Evolutionary conservation across 2,888 invertebrate genomes (phyloP).

Genomic region (Sepiola atlantica): DNA sequence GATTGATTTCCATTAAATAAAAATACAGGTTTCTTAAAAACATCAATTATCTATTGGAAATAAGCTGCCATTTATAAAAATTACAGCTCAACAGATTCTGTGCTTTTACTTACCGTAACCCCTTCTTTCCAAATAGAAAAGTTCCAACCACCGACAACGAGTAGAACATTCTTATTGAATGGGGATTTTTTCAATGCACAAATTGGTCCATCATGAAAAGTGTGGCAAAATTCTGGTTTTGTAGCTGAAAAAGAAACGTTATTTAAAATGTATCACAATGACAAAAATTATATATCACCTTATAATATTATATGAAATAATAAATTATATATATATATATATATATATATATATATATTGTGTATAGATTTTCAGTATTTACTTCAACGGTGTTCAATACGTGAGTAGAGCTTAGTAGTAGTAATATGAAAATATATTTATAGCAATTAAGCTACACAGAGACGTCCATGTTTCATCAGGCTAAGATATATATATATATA

Average conservation of each 20-base stretch:
- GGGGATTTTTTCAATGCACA: constrained; percentile 77
- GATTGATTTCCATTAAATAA: too few species aligned
- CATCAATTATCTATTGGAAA: too few species aligned
- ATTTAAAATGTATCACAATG: neutral
- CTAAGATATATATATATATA: too few species aligned
- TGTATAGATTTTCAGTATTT: neutral
- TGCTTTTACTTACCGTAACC: constrained; percentile 74
- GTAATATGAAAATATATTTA: too few species aligned
- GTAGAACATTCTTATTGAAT: constrained; percentile 78
- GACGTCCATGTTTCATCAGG: neutral
- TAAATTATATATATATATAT: too few species aligned
- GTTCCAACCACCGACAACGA: constrained; percentile 84
- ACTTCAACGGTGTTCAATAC: too few species aligned
- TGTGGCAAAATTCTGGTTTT: constrained; percentile 73
- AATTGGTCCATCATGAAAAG: constrained; percentile 73
- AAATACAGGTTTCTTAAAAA: too few species aligned
- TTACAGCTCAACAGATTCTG: neutral
- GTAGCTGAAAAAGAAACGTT: constrained; percentile 62
- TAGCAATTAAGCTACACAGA: neutral
- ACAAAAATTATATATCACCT: neutral
- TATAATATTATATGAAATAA: too few species aligned
- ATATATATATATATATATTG: too few species aligned
- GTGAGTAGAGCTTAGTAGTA: too few species aligned
- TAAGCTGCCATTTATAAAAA: too few species aligned
- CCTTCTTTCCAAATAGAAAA: constrained; percentile 85